Percentiles rank a stretch among this genome's conserved stretches.
phyloP scores from a whole-genome alignment of 2,888 invertebrate species.

The Oscheius sp. region DNA sequence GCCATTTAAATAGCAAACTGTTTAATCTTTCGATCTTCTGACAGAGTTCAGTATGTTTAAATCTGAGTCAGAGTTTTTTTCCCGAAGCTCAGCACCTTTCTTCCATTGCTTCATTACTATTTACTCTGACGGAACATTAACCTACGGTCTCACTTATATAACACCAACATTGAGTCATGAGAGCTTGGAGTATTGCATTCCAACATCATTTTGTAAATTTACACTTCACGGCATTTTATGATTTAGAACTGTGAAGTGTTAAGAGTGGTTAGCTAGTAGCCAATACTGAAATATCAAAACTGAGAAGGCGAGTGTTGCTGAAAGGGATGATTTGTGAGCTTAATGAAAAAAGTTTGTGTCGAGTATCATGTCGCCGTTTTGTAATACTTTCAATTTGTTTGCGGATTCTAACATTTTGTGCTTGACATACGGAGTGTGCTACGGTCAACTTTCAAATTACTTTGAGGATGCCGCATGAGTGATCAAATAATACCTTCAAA shows the following conservation, averaged over 20 bases:
- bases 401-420: too few species aligned
- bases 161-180: not conserved
- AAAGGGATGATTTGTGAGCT: too few species aligned
- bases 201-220: constrained; percentile 17
- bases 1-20: too few species aligned
- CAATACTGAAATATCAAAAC: too few species aligned
- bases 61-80: not conserved
- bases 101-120: constrained; percentile 11
- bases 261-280: not conserved
- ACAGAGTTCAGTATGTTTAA: not conserved
- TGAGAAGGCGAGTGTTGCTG: too few species aligned
- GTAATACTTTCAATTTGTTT: too few species aligned
- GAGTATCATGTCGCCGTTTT: too few species aligned
- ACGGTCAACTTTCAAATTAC: not conserved
- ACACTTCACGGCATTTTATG: not conserved
- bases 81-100: constrained; percentile 11
- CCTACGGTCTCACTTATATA: not conserved
- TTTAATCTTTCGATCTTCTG: constrained; percentile 9
- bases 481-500: constrained; percentile 12
- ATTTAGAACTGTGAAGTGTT: constrained; percentile 1
- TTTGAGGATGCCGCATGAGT: constrained; percentile 18
- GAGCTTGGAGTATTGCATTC: too few species aligned
- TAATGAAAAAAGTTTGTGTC: too few species aligned
- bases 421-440: not conserved
- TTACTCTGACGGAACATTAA: constrained; percentile 9